Base-by-base conservation (phyloP, 2,797 vertebrate species). In the Calcarius lapponicus region DNA sequence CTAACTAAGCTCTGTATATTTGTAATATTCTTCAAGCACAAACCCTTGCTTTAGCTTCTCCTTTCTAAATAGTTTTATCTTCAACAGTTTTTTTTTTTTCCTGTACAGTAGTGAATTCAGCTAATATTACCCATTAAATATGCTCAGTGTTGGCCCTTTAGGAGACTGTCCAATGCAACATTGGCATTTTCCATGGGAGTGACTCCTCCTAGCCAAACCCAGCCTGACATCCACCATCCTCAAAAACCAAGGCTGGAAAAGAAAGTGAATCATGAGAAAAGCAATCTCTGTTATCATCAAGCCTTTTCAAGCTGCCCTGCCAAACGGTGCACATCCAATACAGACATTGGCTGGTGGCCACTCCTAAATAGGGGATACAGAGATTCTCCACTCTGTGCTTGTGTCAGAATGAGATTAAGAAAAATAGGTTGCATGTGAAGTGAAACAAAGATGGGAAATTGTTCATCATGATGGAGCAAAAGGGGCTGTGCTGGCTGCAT, bases 401-500 rank as follows among this genome's bases (percentile, higher is more conserved):
- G 4, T 73, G 40, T 17, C 48, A 79, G 8, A 76, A 76, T 50
- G 31, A 79, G 26, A 72, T 40, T 42, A 51, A 91, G 58, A 60
- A 81, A 84, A 80, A 60, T 34, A 31, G 1, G 5, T 14, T 50
- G 26, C 58, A 29, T 2, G 4, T 42, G 38, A 75, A 82, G 25
- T 43, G 54, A 65, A 87, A 61, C 13, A 61, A 91, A 81, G 56
- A 60, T 9, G 31, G 24, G 36, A 86, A 78, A 21, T n/a, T 6
- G 0, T 54, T 72, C 8, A 8, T 32, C 0, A 0, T 12, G 69
- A 7, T 12, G 13, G 17, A 78, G 45, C 15, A 57, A 74, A 90
- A 83, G 31, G 13, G 45, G 14, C 25, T 71, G n/a, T 43, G 43
- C 43, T 4, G 8, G 56, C 65, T 90, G 48, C 3, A 0, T 3